Base-by-base conservation (phyloP, 2,888 invertebrate species). In the Thecocarcelia acutangulata region DNA sequence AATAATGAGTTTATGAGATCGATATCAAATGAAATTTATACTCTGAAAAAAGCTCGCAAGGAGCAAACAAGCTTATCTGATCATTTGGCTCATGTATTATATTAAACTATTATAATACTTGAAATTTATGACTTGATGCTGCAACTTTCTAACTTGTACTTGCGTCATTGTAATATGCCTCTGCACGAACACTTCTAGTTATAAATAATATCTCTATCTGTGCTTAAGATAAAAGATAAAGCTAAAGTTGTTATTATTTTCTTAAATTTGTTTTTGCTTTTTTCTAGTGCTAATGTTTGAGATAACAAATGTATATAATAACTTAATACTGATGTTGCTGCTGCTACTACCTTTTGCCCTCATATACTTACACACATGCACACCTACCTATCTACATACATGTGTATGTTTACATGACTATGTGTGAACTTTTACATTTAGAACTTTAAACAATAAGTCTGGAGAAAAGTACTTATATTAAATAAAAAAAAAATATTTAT, bases 221-320 rank as follows among this genome's bases (percentile, higher is more conserved):
- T 54, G 6, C 12, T 11, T 9, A 33, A 54, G 63, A 54, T 73
- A 46, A 21, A 17, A 54, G 44, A 63, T 54, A 54, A 52, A 15
- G 21, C 19, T 54, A 9, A 46, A 63, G 56, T 56, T 69, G 52
- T 33, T 72, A 42, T 50, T 28, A 54, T 33, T 37, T 56, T 56
- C 17, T 33, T 21, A 56, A 44, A 37, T 48, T 70, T 40, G 3
- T 19, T 52, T 28, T 28, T 72, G 0, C 28, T 8, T 48, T 40
- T 40, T 12, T 42, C 52, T 44, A 21, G 63, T 21, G 33, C 19
- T 54, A 54, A 54, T 73, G 33, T 63, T 73, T 54, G 21, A 13
- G 63, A 63, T 63, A 37, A 73, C 63, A 73, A 73, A 33, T 33
- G 33, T 64, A 64, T 21, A 64, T 46, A 54, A 54, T 61, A 52